Evolutionary conservation across 2,888 invertebrate species (phyloP), one percentile per base, ranked within the genome.

Genomic region (Steinernema scapterisci): DNA sequence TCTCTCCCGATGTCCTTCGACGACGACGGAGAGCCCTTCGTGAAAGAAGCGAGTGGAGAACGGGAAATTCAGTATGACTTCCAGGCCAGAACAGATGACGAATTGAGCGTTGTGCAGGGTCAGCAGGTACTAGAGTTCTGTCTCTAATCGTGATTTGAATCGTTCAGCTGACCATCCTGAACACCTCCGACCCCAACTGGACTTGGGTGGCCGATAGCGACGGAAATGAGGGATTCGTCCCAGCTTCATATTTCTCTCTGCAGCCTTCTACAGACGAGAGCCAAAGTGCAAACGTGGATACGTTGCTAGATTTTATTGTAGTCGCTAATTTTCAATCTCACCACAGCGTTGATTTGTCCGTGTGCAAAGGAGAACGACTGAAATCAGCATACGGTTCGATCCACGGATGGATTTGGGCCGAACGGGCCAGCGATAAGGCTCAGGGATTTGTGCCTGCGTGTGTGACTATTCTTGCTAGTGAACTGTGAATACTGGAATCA

Each of bases 341-440:
- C 13, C 21, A 45, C 19, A 25, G 19, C 16, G 71, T 71, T n/a
- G 74, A 74, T 27, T 43, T 74, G 44, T 31, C 56, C 44, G 46
- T 63, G 21, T 25, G 51, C 43, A 43, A 46, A 16, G 74, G 74
- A 11, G 74, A 74, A 25, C 74, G 74, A 13, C 63, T 74, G 6
- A 70, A 70, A 11, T 46, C 74, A n/a, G 31, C 51, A 16, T 51
- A 71, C 25, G 71, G 45, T n/a, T 70, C 74, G 7, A 51, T 74
- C 3, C 70, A 74, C 70, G 74, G 74, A 21, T 74, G 74, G 74
- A 71, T 74, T 19, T 74, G 71, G 74, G 63, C 63, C 13, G 63
- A 31, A 31, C 6, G 31, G 1, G 27, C 11, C 16, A 63, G 63
- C 3, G 63, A 63, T 19, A 63, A n/a, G 16, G 63, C 16, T 6